A percentile compares a stretch with the other conserved stretches of the same genome.
These are phyloP conservation scores for Polydrusus cervinus DNA, from an alignment of 2,888 invertebrate species.

Conservation along the genomic window DNA sequence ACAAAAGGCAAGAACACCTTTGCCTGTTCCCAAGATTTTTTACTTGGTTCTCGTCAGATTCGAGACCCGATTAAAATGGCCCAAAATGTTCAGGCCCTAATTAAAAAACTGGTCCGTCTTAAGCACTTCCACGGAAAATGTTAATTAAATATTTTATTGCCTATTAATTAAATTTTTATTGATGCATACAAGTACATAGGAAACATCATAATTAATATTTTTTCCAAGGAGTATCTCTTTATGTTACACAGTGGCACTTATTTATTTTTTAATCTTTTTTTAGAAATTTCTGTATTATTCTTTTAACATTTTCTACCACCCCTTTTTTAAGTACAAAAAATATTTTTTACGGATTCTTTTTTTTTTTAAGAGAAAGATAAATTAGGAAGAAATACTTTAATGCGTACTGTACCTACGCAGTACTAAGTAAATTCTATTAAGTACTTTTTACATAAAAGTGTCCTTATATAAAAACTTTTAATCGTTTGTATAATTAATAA, in stretches of 20 bases:
- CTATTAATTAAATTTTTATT: constrained; percentile 41
- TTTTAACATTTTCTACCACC: too few species aligned
- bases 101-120: constrained; percentile 44
- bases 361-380: too few species aligned
- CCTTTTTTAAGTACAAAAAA: too few species aligned
- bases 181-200: constrained; percentile 5
- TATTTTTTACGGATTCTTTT: too few species aligned
- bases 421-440: too few species aligned
- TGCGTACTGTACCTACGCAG: too few species aligned
- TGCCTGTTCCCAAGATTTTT: constrained; percentile 58
- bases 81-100: constrained; percentile 44
- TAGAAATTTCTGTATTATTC: too few species aligned
- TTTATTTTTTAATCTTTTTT: too few species aligned
- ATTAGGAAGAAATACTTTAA: too few species aligned
- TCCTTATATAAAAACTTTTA: too few species aligned
- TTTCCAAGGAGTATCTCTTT: background rate
- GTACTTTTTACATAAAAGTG: too few species aligned
- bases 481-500: too few species aligned
- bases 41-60: constrained; percentile 52
- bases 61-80: constrained; percentile 48
- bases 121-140: constrained; percentile 43
- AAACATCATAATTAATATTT: background rate
- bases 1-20: constrained; percentile 68
- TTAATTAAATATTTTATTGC: constrained; percentile 43
- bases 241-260: background rate